These are phyloP conservation scores for Neoarius graeffei DNA, from an alignment of 2,113 vertebrate species.

Conservation along the genomic window DNA sequence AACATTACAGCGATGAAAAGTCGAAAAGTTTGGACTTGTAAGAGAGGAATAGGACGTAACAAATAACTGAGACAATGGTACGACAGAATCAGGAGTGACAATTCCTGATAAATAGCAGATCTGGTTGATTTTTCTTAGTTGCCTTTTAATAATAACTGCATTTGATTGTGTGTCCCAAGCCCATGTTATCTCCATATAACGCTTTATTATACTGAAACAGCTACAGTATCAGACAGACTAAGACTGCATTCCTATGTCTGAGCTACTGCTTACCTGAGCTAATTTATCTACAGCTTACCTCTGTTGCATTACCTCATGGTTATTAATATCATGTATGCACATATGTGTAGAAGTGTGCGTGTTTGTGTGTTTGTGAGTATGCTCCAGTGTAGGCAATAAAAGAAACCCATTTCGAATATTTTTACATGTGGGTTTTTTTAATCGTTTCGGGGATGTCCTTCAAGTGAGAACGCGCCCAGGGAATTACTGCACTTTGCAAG, in stretches of 20 bases:
- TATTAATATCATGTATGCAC: slow-evolving; percentile 7
- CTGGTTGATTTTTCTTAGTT: slow-evolving; percentile 12
- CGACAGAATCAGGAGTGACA: background rate
- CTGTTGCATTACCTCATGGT: slow-evolving; percentile 38
- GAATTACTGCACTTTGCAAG: slow-evolving; percentile 38
- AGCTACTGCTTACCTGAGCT: slow-evolving; percentile 57
- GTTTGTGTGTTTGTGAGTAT: slow-evolving; percentile 42
- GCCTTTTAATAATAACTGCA: background rate
- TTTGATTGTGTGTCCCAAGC: slow-evolving; percentile 39
- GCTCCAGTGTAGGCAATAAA: slow-evolving; percentile 52
- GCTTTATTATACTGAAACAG: slow-evolving; percentile 33
- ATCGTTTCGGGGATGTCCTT: slow-evolving; percentile 27
- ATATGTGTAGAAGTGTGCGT: slow-evolving; percentile 34
- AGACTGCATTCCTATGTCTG: slow-evolving; percentile 38
- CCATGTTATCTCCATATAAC: slow-evolving; percentile 11
- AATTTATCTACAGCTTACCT: slow-evolving; percentile 46
- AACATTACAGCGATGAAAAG: slow-evolving; percentile 32
- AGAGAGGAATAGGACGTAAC: slow-evolving; percentile 28
- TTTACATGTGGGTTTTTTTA: slow-evolving; percentile 36
- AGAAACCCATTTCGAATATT: slow-evolving; percentile 40
- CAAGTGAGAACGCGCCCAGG: slow-evolving; percentile 14
- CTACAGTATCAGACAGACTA: slow-evolving; percentile 38
- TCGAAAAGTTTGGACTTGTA: slow-evolving; percentile 14
- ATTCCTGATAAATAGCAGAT: slow-evolving; percentile 7
- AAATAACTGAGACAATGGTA: slow-evolving; percentile 26